Evolutionary conservation across 2,113 vertebrate species (phyloP), one percentile per base, ranked within the genome.

Genomic region (Heterochromis multidens): DNA sequence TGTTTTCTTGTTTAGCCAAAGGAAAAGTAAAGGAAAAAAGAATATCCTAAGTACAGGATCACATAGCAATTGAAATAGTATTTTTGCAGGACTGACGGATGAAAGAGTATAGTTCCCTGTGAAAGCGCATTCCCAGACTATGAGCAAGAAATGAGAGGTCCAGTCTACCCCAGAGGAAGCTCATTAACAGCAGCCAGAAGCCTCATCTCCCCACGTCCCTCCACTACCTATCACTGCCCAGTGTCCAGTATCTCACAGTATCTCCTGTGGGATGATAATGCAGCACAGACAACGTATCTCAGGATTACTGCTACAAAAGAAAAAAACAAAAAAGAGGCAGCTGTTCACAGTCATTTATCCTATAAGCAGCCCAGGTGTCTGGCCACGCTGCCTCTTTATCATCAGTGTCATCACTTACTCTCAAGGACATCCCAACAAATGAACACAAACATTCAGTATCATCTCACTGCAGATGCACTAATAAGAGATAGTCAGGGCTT

Each of bases 121-220:
- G 81, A 93, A 88, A 84, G 82, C 80, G 83, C 93, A 93, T 95
- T 94, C 93, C 93, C 83, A 94, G 92, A 94, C 93, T 85, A 91
- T 93, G 93, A 93, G 88, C 88, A 91, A 72, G 91, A 94, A 90
- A 87, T 10, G 1, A 86, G 81, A 85, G 74, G 88, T 89, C 25
- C 81, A 83, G 46, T 86, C 79, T 27, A 81, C 37, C 83, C 85
- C 82, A 79, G 74, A 88, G 84, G 82, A 88, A 88, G 63, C 84
- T 90, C 90, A 90, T 88, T 91, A 89, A 86, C 82, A 70, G 77
- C 84, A 77, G 87, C 78, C 82, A 82, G 82, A 72, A 81, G 88
- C 54, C 82, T 81, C 52, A 35, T 89, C 77, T 85, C 72, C 63
- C 70, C 25, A 40, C 25, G 3, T 86, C 83, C 72, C 81, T 76